Conservation (phyloP, 2,113 vertebrate species). For the Burhinus bistriatus region DNA sequence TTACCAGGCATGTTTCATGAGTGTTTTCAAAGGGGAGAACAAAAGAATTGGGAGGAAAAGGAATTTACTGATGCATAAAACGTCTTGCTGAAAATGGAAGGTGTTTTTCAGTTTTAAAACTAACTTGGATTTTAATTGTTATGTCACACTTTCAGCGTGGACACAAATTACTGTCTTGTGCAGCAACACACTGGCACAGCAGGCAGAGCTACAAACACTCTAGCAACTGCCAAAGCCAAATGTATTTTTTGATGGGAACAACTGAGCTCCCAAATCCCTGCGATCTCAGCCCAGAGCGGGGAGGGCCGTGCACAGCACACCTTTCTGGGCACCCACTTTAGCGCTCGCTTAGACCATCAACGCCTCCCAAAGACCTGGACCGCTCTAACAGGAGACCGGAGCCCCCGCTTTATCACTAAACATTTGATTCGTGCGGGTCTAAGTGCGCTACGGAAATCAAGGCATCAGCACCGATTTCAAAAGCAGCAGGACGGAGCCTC, state of each 20-base stretch:
- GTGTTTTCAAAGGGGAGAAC: neutral
- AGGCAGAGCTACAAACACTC: neutral
- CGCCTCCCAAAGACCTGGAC: neutral
- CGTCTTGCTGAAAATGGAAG: neutral
- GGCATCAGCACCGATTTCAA: neutral
- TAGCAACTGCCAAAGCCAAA: neutral
- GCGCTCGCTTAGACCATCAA: accelerated
- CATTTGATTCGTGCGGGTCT: too few relatives aligned
- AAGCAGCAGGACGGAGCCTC: neutral
- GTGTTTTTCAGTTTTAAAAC: neutral
- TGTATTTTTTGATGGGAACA: neutral
- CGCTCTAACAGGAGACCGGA: accelerated
- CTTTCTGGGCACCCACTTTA: neutral
- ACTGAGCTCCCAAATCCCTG: neutral
- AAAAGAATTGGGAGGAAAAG: neutral
- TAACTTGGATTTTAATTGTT: neutral
- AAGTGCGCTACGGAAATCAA: neutral
- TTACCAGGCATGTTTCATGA: neutral
- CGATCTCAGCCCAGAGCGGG: neutral
- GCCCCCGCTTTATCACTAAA: neutral
- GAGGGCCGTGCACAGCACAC: accelerated
- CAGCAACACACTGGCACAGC: neutral
- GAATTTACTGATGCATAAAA: neutral
- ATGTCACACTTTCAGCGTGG: neutral
- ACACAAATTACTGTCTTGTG: neutral